Base-by-base conservation (phyloP, 2,797 vertebrate species). In the Galago senegalensis region DNA sequence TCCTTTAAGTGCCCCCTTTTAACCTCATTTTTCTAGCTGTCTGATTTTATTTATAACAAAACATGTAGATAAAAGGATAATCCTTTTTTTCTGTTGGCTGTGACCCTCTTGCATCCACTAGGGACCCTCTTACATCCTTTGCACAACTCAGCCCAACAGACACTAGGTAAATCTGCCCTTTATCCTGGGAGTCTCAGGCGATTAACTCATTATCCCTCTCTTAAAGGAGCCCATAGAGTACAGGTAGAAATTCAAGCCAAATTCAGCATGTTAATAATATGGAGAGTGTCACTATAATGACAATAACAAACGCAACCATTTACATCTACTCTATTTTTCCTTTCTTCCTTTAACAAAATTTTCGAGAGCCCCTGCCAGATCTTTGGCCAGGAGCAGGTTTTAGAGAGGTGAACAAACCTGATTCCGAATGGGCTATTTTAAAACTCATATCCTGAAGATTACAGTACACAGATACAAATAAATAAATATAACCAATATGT, bases 41-140 rank as follows among this genome's bases (percentile, higher is more conserved):
- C 63, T 88, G 49, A 89, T 83, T 21, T 89, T 93, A 86, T 69
- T 86, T 91, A 37, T 56, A 85, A 7, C 7, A 94, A 94, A 90
- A 80, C 7, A 61, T 84, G 49, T 87, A 31, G 13, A 56, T 88
- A 70, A 96, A 82, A 75, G 27, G 40, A 27, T 70, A 82, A 53
- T 29, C 11, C 16, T n/a, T 89, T 81, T 31, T 85, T 85, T 56
- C 21, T 87, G 7, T 40, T 79, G 20, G 8, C 60, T 88, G 23
- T 58, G 49, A 81, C 23, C 27, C 23, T 93, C 43, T 79, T 46
- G 21, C 37, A 73, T 94, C 49, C 21, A 46, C 77, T 93, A 43
- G 40, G 40, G 49, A 81, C 27, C 27, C 18, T 93, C 43, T 79
- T 46, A 18, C 37, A 85, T 56, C 81, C 61, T 80, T 70, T 93